Conservation (phyloP, 2,113 vertebrate species). For the Mesocricetus auratus region DNA sequence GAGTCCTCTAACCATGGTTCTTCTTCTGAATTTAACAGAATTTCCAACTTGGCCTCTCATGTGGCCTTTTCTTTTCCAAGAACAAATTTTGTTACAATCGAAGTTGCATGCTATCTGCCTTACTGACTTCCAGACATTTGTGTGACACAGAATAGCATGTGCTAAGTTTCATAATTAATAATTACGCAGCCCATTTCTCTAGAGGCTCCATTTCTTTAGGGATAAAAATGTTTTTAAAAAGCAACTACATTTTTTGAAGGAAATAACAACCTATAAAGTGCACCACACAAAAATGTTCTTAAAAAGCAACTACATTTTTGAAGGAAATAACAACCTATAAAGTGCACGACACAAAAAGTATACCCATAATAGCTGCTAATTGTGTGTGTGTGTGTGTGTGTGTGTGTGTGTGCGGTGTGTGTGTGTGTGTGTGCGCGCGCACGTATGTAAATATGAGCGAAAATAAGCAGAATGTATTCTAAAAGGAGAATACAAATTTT, state of each 20-base stretch:
- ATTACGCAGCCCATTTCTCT: not conserved
- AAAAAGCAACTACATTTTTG: not conserved
- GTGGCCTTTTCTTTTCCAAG: not conserved
- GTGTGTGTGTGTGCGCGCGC: not conserved
- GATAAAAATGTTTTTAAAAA: not conserved
- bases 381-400: not conserved
- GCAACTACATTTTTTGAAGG: not conserved
- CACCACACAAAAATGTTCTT: not conserved
- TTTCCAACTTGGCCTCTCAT: not conserved
- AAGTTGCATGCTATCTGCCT: not conserved
- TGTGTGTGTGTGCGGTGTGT: not conserved
- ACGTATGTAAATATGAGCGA: not conserved
- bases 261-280: not conserved
- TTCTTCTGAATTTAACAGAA: not conserved
- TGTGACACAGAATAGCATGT: not conserved
- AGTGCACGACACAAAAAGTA: not conserved
- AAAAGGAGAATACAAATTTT: not conserved
- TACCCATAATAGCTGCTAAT: not conserved
- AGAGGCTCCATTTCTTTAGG: not conserved
- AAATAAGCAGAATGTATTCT: not conserved
- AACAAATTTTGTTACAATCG: not conserved
- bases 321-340: not conserved
- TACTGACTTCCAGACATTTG: slow-evolving; percentile 24
- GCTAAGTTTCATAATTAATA: not conserved
- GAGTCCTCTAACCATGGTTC: not conserved